Evolutionary conservation across 2,888 invertebrate genomes (phyloP), one percentile per base, ranked within the genome.

Genomic region (Drosophila peninsularis): DNA sequence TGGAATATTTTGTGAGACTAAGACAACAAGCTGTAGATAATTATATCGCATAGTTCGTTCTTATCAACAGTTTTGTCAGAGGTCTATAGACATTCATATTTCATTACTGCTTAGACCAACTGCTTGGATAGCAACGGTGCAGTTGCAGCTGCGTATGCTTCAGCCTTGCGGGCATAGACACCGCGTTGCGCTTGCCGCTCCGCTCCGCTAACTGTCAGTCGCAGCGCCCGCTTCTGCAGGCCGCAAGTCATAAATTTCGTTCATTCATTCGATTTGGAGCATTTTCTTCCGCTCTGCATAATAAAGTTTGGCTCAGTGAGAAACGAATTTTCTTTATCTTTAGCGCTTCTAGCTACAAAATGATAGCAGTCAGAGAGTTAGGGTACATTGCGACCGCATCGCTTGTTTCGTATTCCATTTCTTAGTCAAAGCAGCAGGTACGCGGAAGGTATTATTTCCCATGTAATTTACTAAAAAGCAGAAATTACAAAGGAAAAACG

Each of bases 401-500:
- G 52, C 61, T 70, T 77, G 69, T 72, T 87, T 71, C 67, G 82
- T 71, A 85, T 81, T 75, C 80, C 73, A 78, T 75, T 82, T 71
- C 71, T 73, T 73, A 80, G 83, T 73, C 83, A 80, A 82, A 82
- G 80, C 75, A 61, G 63, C 75, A 75, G 61, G 41, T 62, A 67
- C 72, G 74, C 80, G 88, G 80, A 86, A 86, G 76, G 74, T 83
- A 86, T 84, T 88, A 88, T 88, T 86, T 80, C 72, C 81, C 44
- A 74, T 74, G 81, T 82, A 80, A 84, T 86, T 66, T 5, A 67
- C 70, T 66, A 57, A 60, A 63, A 54, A 52, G 53, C 55, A 32
- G 45, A 77, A 64, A 63, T 77, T 62, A 77, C 66, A 60, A 61
- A 27, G 52, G 64, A n/a, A 62, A 55, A 39, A 45, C 21, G 61